Conservation (phyloP, 2,797 vertebrate genomes). For the Macropus fuliginosus region DNA sequence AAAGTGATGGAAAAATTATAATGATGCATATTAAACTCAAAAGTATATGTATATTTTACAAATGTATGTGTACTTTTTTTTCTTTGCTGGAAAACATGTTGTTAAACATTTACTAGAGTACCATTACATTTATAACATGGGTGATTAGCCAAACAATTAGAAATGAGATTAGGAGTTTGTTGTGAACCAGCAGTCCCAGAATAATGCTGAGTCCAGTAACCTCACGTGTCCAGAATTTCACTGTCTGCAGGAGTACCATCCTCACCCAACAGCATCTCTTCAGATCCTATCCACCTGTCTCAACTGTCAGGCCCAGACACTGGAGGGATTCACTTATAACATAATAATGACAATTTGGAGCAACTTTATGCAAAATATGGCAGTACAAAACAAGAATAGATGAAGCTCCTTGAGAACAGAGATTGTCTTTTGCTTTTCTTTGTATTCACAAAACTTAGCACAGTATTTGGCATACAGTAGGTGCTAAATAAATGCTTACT, state of each 20-base stretch:
- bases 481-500: background rate
- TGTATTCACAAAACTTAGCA: background rate
- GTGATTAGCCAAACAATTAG: background rate
- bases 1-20: background rate
- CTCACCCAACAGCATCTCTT: background rate
- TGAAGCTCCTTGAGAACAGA: background rate
- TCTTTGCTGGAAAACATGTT: background rate
- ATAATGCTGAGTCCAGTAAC: background rate
- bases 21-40: background rate
- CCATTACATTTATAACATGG: background rate
- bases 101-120: background rate
- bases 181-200: background rate
- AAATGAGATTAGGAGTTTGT: background rate
- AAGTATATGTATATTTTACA: background rate
- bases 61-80: background rate
- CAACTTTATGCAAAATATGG: background rate
- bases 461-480: background rate
- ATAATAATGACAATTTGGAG: background rate
- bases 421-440: background rate
- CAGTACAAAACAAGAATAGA: background rate
- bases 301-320: background rate
- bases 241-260: background rate
- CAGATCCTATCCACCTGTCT: background rate
- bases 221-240: background rate
- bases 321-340: background rate